Conservation (phyloP, 2,797 vertebrate genomes). For the Fistularia commersonii region DNA sequence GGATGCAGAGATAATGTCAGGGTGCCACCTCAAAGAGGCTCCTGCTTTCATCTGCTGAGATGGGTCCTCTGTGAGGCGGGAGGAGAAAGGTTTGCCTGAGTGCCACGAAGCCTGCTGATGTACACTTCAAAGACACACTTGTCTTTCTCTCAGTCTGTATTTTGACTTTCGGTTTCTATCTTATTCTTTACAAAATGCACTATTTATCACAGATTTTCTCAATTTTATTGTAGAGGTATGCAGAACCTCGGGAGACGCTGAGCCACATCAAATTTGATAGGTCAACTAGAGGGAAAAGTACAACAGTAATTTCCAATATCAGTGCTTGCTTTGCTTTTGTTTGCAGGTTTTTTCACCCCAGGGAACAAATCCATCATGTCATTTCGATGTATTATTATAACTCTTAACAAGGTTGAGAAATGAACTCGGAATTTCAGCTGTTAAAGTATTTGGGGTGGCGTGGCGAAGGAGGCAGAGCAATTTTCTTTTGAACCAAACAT, state of each 20-base stretch:
- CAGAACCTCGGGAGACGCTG: slow-evolving; percentile 21
- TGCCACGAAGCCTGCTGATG: slow-evolving; percentile 46
- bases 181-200: slow-evolving; percentile 26
- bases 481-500: no score
- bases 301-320: slow-evolving; percentile 33
- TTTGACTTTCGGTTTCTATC: slow-evolving; percentile 22
- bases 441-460: no score
- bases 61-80: slow-evolving; percentile 39
- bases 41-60: slow-evolving; percentile 72
- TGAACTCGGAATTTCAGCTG: no score
- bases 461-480: no score
- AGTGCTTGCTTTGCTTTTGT: slow-evolving; percentile 21
- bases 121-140: slow-evolving; percentile 64
- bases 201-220: slow-evolving; percentile 17
- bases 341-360: slow-evolving; percentile 28
- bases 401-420: slow-evolving; percentile 11
- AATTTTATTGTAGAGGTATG: slow-evolving; percentile 25
- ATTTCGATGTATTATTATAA: slow-evolving; percentile 26
- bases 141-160: slow-evolving; percentile 23
- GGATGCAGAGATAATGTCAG: slow-evolving; percentile 65
- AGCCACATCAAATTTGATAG: slow-evolving; percentile 26
- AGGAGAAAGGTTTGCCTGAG: slow-evolving; percentile 47
- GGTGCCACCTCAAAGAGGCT: slow-evolving; percentile 62
- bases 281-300: slow-evolving; percentile 41
- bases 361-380: slow-evolving; percentile 20